phyloP scores from a whole-genome alignment of 2,888 invertebrate species.

The Brenthis hecate region DNA sequence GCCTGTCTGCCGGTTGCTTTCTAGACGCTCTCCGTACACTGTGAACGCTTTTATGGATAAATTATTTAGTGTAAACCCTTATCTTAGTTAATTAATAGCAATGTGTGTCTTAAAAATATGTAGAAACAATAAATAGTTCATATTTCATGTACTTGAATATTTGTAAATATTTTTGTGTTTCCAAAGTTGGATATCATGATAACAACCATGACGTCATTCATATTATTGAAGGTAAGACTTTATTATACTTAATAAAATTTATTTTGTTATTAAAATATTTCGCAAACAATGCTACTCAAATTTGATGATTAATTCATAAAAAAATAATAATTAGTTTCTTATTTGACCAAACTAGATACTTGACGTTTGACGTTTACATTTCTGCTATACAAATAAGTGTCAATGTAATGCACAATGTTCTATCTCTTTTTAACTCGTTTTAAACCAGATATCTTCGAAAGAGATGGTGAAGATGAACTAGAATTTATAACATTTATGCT shows the following conservation, averaged over 20 bases:
- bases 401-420: slow-evolving; percentile 33
- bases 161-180: slow-evolving; percentile 67
- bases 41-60: slow-evolving; percentile 53
- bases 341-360: slow-evolving; percentile 60
- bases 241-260: slow-evolving; percentile 27
- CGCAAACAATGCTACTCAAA: slow-evolving; percentile 10
- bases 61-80: slow-evolving; percentile 52
- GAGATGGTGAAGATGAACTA: slow-evolving; percentile 39
- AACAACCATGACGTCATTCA: slow-evolving; percentile 83
- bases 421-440: slow-evolving; percentile 55
- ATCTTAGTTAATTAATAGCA: slow-evolving; percentile 52
- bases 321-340: slow-evolving; percentile 67
- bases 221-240: slow-evolving; percentile 75
- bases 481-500: slow-evolving; percentile 41
- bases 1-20: slow-evolving; percentile 80
- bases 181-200: slow-evolving; percentile 78
- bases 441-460: slow-evolving; percentile 28
- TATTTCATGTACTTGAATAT: slow-evolving; percentile 45
- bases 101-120: slow-evolving; percentile 59
- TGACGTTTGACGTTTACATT: slow-evolving; percentile 66
- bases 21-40: slow-evolving; percentile 72
- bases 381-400: slow-evolving; percentile 29
- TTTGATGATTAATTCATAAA: slow-evolving; percentile 35
- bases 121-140: slow-evolving; percentile 53
- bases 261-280: slow-evolving; percentile 16